Conservation (phyloP, 2,888 invertebrate genomes). For the Zygaena filipendulae region DNA sequence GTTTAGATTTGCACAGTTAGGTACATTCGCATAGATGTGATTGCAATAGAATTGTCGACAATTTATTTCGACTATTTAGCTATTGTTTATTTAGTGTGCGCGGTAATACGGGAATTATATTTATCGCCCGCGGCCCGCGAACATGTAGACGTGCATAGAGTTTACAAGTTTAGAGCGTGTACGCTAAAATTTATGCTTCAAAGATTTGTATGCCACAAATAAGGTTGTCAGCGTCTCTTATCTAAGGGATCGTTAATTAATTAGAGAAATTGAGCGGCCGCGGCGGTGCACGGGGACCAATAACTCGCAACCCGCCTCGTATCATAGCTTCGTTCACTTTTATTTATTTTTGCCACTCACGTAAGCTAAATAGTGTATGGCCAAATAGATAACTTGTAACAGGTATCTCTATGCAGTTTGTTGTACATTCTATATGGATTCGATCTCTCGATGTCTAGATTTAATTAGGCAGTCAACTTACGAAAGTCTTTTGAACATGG, state of each 20-base stretch:
- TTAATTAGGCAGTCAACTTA: no score
- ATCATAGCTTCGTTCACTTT: conserved; percentile 59
- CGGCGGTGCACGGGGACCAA: conserved; percentile 59
- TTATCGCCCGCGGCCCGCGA: conserved; percentile 1
- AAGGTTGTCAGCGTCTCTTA: conserved; percentile 66
- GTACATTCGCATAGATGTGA: no score
- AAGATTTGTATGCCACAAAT: conserved; percentile 68
- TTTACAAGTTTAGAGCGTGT: conserved; percentile 64
- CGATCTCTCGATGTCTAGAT: conserved; percentile 19
- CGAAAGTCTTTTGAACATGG: no score
- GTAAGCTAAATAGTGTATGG: conserved; percentile 58
- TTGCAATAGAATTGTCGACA: no score
- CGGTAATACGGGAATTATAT: not conserved
- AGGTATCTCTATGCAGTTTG: conserved; percentile 32
- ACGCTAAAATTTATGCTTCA: conserved; percentile 63
- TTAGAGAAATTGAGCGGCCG: conserved; percentile 68
- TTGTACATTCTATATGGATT: conserved; percentile 20
- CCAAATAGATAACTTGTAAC: conserved; percentile 37
- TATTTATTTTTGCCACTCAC: conserved; percentile 66
- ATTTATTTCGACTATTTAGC: not conserved
- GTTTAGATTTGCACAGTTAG: no score
- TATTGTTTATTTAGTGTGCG: not conserved
- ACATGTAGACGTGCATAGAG: conserved; percentile 43
- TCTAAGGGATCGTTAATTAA: conserved; percentile 67
- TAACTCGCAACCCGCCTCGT: conserved; percentile 65